A percentile compares a stretch with the other conserved stretches of the same genome.
Evolutionary conservation across 2,113 vertebrate genomes (phyloP).

Genomic region (Canis aureus): DNA sequence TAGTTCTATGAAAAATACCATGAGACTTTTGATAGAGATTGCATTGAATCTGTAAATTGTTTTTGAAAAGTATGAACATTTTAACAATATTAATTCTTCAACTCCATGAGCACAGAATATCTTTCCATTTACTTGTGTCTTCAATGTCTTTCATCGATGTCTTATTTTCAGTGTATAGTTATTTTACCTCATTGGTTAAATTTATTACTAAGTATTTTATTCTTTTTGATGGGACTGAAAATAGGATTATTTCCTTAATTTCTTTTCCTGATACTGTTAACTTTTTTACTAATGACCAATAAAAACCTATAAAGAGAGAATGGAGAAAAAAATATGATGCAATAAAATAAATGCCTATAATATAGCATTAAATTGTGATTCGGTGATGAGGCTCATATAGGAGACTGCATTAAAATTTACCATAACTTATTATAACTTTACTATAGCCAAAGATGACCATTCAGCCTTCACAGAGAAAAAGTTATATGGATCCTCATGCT

Average conservation of each 20-base stretch:
- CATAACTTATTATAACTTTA: slow-evolving; percentile 14
- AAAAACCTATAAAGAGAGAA: background rate
- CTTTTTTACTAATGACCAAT: background rate
- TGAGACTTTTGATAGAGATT: background rate
- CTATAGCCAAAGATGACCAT: background rate
- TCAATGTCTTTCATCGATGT: background rate
- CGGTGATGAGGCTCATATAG: background rate
- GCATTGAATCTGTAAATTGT: background rate
- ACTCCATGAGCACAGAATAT: background rate
- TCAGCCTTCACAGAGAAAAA: background rate
- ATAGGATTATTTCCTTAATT: background rate
- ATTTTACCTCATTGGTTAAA: background rate
- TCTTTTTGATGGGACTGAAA: background rate
- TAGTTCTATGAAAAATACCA: background rate
- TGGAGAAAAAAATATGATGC: background rate
- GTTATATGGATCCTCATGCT: background rate
- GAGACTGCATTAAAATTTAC: background rate
- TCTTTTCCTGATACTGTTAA: background rate
- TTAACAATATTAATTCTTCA: background rate
- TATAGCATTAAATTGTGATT: background rate
- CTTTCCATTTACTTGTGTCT: background rate
- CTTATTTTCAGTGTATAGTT: background rate
- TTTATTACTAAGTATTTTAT: background rate
- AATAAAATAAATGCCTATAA: background rate
- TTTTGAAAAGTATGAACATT: background rate